These are phyloP conservation scores for Ormyrus nitidulus DNA, from an alignment of 2,888 invertebrate genomes.

Conservation along the genomic window DNA sequence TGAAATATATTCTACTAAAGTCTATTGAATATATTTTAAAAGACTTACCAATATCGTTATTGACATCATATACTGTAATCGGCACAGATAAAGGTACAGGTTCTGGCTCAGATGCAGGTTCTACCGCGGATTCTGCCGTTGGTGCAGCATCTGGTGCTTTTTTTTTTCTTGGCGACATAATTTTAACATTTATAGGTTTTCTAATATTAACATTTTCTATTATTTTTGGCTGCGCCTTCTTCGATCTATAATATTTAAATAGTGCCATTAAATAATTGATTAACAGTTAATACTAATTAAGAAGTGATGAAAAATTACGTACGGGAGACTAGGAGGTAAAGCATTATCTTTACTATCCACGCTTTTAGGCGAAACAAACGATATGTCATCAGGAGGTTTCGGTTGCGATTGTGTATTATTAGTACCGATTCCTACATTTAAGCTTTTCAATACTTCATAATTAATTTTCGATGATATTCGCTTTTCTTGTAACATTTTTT, in stretches of 20 bases:
- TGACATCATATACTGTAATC: constrained; percentile 20
- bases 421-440: constrained; percentile 76
- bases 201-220: constrained; percentile 9
- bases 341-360: constrained; percentile 41
- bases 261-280: not conserved
- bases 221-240: constrained; percentile 34
- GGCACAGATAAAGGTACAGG: constrained; percentile 31
- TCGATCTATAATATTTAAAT: constrained; percentile 33
- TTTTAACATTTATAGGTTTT: constrained; percentile 42
- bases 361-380: constrained; percentile 51
- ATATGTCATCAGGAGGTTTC: constrained; percentile 47
- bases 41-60: constrained; percentile 46
- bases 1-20: constrained; percentile 22
- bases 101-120: constrained; percentile 32
- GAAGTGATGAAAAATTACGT: not conserved
- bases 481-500: constrained; percentile 96
- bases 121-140: constrained; percentile 19
- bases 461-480: constrained; percentile 98
- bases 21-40: not conserved
- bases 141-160: constrained; percentile 42
- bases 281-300: no score
- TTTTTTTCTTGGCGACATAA: constrained; percentile 45
- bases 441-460: constrained; percentile 94
- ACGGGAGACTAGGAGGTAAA: constrained; percentile 12
- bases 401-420: constrained; percentile 54